phyloP scores from a whole-genome alignment of 2,888 invertebrate species.

The Stegophylla sp. region DNA sequence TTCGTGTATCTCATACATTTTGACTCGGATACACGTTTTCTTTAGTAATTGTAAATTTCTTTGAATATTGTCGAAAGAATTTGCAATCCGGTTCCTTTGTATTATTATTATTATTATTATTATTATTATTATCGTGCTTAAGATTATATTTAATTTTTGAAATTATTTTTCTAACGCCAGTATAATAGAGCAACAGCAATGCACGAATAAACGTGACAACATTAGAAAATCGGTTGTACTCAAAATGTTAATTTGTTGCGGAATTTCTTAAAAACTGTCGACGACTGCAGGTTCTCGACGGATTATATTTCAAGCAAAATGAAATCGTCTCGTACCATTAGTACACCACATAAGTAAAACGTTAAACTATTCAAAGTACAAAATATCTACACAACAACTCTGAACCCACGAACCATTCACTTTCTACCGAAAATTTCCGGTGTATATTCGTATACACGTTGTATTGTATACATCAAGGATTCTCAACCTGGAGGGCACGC shows the following conservation, averaged over 20 bases:
- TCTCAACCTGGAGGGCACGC: no score
- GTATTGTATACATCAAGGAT: neutral
- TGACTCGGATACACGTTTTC: no score
- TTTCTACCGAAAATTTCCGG: slow-evolving; percentile 34
- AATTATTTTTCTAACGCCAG: no score
- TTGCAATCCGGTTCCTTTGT: no score
- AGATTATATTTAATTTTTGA: no score
- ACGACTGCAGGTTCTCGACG: neutral
- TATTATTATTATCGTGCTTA: no score
- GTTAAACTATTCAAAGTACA: neutral
- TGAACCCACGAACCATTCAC: slow-evolving; percentile 42
- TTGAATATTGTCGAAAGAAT: no score
- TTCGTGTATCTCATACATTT: no score
- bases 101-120: no score
- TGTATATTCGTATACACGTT: neutral
- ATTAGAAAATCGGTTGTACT: neutral
- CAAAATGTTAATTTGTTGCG: slow-evolving; percentile 2
- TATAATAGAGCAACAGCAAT: neutral
- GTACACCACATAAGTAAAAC: neutral
- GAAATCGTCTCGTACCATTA: neutral
- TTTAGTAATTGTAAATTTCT: no score
- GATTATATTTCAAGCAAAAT: neutral
- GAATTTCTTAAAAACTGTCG: slow-evolving; percentile 6
- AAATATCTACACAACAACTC: slow-evolving; percentile 25
- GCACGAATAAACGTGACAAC: slow-evolving; percentile 29